A percentile compares a stretch with the other conserved stretches of the same genome.
These are phyloP conservation scores for Cheirogaleus medius DNA, from an alignment of 2,113 vertebrate genomes.

Conservation along the genomic window DNA sequence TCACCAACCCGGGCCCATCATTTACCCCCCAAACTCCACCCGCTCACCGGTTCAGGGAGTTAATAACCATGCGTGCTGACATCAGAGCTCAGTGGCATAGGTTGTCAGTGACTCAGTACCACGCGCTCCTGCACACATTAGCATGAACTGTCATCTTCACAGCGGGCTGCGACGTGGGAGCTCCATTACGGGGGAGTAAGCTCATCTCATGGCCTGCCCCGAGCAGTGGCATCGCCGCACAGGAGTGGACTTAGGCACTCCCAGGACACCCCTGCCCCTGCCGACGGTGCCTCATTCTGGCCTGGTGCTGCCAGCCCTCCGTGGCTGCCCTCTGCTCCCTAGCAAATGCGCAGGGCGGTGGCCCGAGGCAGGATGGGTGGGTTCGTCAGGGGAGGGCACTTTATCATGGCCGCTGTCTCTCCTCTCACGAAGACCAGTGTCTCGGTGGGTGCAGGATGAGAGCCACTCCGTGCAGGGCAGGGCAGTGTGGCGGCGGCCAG, in stretches of 20 bases:
- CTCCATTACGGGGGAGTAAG: accelerated
- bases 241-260: too few species aligned
- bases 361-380: neutral
- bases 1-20: accelerated
- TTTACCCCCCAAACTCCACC: neutral
- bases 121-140: accelerated
- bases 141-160: too few species aligned
- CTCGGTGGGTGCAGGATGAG: neutral
- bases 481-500: neutral
- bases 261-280: accelerated
- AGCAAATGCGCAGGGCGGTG: neutral
- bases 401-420: neutral
- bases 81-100: accelerated
- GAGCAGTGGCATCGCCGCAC: accelerated
- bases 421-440: neutral
- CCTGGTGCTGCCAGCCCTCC: neutral
- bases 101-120: accelerated
- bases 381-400: neutral
- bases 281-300: accelerated
- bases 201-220: accelerated
- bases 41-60: neutral
- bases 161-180: accelerated
- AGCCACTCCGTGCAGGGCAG: accelerated
- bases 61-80: neutral
- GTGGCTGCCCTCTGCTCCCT: neutral